Evolutionary conservation across 2,113 vertebrate genomes (phyloP).

Genomic region (Hemiprocne comata): DNA sequence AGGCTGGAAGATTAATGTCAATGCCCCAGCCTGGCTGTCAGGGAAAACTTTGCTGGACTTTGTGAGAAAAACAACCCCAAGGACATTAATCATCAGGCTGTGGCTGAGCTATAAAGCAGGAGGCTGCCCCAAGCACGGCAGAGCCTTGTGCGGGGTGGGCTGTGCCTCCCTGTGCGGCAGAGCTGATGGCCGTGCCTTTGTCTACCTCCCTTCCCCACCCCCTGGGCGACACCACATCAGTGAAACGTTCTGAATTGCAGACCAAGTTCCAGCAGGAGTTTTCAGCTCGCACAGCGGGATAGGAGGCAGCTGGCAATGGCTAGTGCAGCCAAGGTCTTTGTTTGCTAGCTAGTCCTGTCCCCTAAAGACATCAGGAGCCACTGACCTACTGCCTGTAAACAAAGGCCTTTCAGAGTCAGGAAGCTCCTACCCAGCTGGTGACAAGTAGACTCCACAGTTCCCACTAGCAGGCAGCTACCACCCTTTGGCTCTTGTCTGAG

Average conservation of each 20-base stretch:
- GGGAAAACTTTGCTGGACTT: not conserved
- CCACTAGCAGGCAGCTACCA: conserved; percentile 30
- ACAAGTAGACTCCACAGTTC: conserved; percentile 18
- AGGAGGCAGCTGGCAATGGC: conserved; percentile 12
- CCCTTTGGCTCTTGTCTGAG: not conserved
- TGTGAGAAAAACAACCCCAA: not conserved
- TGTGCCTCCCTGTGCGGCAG: not conserved
- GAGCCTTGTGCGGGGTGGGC: not conserved
- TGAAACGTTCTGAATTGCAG: conserved; percentile 42
- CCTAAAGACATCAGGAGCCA: conserved; percentile 41
- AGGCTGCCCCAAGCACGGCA: not conserved
- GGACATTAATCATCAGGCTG: not conserved
- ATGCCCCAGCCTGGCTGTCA: not conserved
- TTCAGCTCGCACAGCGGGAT: conserved; percentile 27
- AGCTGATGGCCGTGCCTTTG: conserved; percentile 1
- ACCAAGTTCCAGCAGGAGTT: conserved; percentile 53
- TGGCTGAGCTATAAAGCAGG: not conserved
- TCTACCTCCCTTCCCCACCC: not conserved
- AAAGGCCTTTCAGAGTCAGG: conserved; percentile 52
- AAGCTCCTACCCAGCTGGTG: conserved; percentile 41
- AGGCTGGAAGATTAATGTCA: not conserved
- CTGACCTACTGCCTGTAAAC: conserved; percentile 60
- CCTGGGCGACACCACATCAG: conserved; percentile 62
- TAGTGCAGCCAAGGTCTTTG: conserved; percentile 56
- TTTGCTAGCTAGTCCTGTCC: conserved; percentile 38